Evolutionary conservation across 2,113 vertebrate species (phyloP), one percentile per base, ranked within the genome.

Genomic region (Dasyprocta punctata): DNA sequence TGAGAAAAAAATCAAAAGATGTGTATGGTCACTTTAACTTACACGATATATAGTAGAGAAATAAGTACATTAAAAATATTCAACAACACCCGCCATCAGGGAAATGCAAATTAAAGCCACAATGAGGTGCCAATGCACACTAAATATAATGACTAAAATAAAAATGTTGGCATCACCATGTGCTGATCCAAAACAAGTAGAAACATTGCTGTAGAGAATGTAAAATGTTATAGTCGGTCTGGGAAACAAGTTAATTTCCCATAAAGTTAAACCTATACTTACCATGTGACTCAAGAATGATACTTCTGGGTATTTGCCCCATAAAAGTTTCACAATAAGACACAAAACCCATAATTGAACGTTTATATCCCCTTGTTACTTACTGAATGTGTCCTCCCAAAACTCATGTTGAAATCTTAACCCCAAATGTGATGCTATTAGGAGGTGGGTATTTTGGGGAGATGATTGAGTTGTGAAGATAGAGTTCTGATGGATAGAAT

Each of bases 191-290:
- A 89, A 94, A 36, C 30, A 86, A 81, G 44, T 75, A 22, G 19
- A 49, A 69, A 47, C 54, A 49, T 33, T 61, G 20, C 85, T 61
- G 30, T 30, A 84, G 33, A n/a, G 10, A 85, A 75, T 85, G 77
- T 26, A 67, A 90, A 94, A 71, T 73, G 56, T 41, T 90, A 67
- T 6, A 54, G 17, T 71, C 69, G 60, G 33, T 49, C 63, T 65
- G 78, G 82, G 88, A 97, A 89, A 91, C 36, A 90, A 52, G 22
- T 65, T 58, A 58, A 19, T 81, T 94, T 96, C 61, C 61, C 63
- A 36, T 30, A 52, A 93, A 87, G 49, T 65, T 92, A 94, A 87
- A 84, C 11, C 80, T 85, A 54, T 30, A 71, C 8, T 89, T 86
- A 69, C 28, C 38, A 58, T 87, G 28, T 77, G 69, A 95, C 7